Evolutionary conservation across 2,888 invertebrate genomes (phyloP), one percentile per base, ranked within the genome.

Genomic region (Ligdia adustata): DNA sequence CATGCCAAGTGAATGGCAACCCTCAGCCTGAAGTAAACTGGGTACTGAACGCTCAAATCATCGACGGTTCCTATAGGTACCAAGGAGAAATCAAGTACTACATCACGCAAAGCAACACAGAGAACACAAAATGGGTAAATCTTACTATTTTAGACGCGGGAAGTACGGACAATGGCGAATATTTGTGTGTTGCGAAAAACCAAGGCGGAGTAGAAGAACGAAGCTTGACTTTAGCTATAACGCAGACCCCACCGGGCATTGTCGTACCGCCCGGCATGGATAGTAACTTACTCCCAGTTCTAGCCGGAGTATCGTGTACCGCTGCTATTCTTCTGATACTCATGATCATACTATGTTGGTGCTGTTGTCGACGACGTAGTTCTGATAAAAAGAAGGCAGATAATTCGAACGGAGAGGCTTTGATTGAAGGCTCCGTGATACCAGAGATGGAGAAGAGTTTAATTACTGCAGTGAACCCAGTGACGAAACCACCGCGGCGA

Each of bases 391-490:
- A 93, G 66, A 81, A 87, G 39, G 92, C 92, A 29, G 82, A 91
- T 37, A 91, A 91, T 37, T 90, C 92, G 0, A 94, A 93, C 52
- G 93, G 93, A 4, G 92, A 94, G 57, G 93, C 95, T 6, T 91
- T 94, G 63, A 91, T 95, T 48, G 95, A 95, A 72, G 94, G 94
- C 1, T 94, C 95, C 0, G 94, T 95, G 1, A 93, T 94, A 35
- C 93, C 94, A 46, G 96, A 97, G 72, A 95, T 96, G 91, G 96
- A 96, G 73, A 96, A 97, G 78, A 95, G 95, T 55, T 84, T 96
- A 34, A 94, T 97, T 55, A 95, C 95, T 1, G 95, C 96, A 38
- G 95, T 96, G 15, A 96, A 96, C 82, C 96, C 96, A 0, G 94
- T 96, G 9, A 94, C 95, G 47, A 96, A 97, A 70, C 95, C 96